These are phyloP conservation scores for Pararge aegeria DNA, from an alignment of 1,140 invertebrate species.

Conservation along the genomic window DNA sequence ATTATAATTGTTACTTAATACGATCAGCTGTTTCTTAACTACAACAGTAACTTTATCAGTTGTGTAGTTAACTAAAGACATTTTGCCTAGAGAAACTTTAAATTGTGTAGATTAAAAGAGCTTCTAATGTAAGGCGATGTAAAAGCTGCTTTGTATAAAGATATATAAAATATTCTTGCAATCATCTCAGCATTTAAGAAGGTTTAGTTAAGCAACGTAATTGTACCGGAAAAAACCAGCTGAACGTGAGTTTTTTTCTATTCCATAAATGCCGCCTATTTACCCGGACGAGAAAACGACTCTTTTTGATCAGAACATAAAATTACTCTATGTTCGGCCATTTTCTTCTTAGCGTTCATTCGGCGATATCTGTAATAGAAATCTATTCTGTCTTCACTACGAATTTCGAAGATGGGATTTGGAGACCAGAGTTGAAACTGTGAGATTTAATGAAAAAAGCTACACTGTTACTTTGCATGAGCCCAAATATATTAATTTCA, in stretches of 20 bases:
- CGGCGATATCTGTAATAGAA: neutral
- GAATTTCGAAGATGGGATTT: neutral
- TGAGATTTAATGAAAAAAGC: too few species aligned
- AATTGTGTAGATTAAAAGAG: too few species aligned
- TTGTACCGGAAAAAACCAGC: constrained; percentile 6
- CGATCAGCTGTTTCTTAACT: too few species aligned
- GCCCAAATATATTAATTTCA: too few species aligned
- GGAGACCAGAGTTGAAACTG: neutral
- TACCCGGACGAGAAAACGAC: neutral
- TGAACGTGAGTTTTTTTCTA: neutral
- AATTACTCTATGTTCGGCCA: neutral
- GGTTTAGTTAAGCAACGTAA: constrained; percentile 1
- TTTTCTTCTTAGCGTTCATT: neutral
- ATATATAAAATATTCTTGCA: neutral
- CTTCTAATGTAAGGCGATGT: too few species aligned
- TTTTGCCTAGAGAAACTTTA: too few species aligned
- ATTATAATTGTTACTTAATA: too few species aligned
- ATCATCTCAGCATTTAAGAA: constrained; percentile 1
- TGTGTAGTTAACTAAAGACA: too few species aligned
- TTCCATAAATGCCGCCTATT: neutral
- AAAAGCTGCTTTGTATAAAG: too few species aligned
- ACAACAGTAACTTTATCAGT: too few species aligned
- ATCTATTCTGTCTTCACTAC: neutral
- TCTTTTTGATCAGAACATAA: neutral
- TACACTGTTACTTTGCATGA: too few species aligned